phyloP scores from a whole-genome alignment of 1,140 invertebrate genomes.

The Pristionchus pacificus region DNA sequence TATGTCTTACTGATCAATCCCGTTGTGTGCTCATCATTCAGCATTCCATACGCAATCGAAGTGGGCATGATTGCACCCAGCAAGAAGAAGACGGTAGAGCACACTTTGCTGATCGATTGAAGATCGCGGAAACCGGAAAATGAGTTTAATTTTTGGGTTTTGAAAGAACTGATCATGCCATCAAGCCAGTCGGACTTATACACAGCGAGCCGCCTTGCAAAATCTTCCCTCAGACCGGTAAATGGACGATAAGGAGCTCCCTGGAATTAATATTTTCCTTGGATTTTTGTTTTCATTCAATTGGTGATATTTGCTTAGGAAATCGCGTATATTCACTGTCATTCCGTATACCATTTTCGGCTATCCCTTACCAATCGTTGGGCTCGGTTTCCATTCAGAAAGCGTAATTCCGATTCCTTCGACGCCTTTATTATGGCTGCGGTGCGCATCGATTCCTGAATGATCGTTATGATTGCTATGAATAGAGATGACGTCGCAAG shows the following conservation, averaged over 20 bases:
- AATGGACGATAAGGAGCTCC: too few relatives aligned
- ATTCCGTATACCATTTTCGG: too few relatives aligned
- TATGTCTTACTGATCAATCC: constrained; percentile 60
- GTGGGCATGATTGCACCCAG: constrained; percentile 61
- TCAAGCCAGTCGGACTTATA: neutral
- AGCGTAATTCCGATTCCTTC: too few relatives aligned
- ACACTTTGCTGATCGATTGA: constrained; percentile 58
- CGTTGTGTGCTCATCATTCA: constrained; percentile 59
- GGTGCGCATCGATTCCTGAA: neutral
- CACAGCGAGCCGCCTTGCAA: neutral
- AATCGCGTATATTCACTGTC: too few relatives aligned
- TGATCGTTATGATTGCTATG: neutral
- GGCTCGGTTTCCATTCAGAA: too few relatives aligned
- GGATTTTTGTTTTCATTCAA: too few relatives aligned
- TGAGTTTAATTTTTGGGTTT: neutral
- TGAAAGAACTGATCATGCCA: neutral
- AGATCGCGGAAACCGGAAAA: constrained; percentile 55
- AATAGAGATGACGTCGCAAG: neutral
- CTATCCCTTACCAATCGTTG: too few relatives aligned
- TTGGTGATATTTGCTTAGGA: too few relatives aligned
- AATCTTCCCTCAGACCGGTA: too few relatives aligned
- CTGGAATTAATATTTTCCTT: too few relatives aligned
- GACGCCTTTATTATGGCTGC: too few relatives aligned
- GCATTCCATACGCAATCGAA: constrained; percentile 60
- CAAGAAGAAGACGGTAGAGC: constrained; percentile 60